Evolutionary conservation across 1,140 invertebrate species (phyloP).

Genomic region (Chironomus tepperi): DNA sequence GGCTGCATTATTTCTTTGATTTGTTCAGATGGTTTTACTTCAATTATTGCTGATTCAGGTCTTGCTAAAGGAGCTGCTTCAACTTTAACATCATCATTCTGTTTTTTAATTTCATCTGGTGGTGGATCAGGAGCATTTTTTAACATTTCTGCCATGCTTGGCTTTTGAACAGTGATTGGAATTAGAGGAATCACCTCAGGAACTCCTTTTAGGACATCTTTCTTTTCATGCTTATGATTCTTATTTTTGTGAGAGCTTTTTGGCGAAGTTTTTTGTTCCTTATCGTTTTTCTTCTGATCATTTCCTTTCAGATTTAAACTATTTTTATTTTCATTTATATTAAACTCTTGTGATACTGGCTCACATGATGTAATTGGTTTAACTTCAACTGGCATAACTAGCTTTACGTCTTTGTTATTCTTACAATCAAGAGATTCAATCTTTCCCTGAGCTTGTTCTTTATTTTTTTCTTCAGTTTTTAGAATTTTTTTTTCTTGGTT

Average conservation of each 20-base stretch:
- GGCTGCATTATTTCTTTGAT: neutral
- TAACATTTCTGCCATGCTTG: constrained; percentile 8
- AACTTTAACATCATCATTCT: neutral
- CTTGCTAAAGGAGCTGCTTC: neutral
- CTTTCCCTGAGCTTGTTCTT: neutral
- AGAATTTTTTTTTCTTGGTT: neutral
- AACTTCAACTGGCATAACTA: neutral
- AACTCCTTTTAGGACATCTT: neutral
- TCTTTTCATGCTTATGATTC: neutral
- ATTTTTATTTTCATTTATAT: neutral
- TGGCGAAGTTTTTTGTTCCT: neutral
- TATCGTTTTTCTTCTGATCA: neutral
- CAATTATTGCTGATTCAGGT: neutral
- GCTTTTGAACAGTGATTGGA: neutral
- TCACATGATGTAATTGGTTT: neutral
- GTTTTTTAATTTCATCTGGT: neutral
- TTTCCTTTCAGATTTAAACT: neutral
- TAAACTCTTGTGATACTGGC: neutral
- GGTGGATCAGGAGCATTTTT: constrained; percentile 14
- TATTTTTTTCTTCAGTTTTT: neutral
- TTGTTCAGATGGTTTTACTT: neutral
- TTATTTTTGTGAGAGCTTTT: neutral
- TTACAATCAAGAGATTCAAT: neutral
- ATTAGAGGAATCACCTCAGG: neutral
- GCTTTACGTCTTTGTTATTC: neutral